Conservation (phyloP, 2,888 invertebrate genomes). For the Margaritifera margaritifera region DNA sequence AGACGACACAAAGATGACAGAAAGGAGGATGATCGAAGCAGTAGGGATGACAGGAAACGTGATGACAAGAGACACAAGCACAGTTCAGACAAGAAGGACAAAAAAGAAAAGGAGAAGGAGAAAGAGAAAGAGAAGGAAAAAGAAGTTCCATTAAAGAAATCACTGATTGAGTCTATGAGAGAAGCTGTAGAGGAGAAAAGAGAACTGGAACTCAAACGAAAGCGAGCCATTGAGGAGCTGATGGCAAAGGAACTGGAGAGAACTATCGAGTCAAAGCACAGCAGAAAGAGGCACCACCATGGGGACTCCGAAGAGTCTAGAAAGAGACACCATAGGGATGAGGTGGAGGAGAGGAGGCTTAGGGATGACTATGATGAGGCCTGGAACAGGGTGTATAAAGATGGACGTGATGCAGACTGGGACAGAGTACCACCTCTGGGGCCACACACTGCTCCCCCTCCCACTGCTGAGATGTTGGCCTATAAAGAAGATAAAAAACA, state of each 20-base stretch:
- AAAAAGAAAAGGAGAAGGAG: slow-evolving; percentile 25
- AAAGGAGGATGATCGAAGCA: slow-evolving; percentile 11
- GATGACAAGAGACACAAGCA: slow-evolving; percentile 15
- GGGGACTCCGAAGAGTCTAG: slow-evolving; percentile 2
- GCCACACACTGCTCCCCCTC: slow-evolving; percentile 18
- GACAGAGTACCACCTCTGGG: slow-evolving; percentile 3
- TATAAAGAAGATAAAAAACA: slow-evolving; percentile 27
- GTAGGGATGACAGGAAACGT: slow-evolving; percentile 9
- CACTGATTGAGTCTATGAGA: slow-evolving; percentile 23
- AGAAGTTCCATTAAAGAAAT: slow-evolving; percentile 30
- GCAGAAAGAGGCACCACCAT: slow-evolving; percentile 20
- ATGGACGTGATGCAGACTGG: slow-evolving; percentile 24
- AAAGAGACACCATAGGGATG: slow-evolving; percentile 18
- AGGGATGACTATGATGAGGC: slow-evolving; percentile 6
- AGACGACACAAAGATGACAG: background rate
- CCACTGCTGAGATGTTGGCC: slow-evolving; percentile 38
- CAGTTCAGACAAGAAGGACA: slow-evolving; percentile 23
- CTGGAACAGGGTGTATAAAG: slow-evolving; percentile 6
- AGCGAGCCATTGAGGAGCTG: slow-evolving; percentile 49
- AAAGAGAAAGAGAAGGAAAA: slow-evolving; percentile 27
- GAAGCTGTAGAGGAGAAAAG: slow-evolving; percentile 42
- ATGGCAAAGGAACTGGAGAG: slow-evolving; percentile 51
- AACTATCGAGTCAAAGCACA: slow-evolving; percentile 29
- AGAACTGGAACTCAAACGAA: slow-evolving; percentile 40
- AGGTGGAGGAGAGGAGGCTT: slow-evolving; percentile 1